Conservation (phyloP, 2,888 invertebrate species). For the Lingula anatina region DNA sequence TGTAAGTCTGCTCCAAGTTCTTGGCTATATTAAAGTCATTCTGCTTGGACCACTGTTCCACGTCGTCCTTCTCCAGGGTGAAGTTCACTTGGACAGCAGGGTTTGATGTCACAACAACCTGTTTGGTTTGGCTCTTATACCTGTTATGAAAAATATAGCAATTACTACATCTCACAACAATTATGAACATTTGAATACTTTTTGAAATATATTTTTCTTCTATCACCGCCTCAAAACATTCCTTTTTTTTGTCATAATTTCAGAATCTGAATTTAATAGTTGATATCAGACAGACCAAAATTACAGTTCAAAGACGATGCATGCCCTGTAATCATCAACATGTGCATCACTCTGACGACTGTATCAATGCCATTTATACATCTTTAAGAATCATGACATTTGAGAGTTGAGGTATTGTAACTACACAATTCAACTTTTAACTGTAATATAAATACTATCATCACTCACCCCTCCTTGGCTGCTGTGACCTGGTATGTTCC, state of each 20-base stretch:
- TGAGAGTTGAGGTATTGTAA: no score
- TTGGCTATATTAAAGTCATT: slow-evolving; percentile 51
- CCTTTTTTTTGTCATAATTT: no score
- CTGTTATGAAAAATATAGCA: slow-evolving; percentile 20
- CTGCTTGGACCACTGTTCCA: slow-evolving; percentile 68
- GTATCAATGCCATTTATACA: no score
- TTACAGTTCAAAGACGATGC: no score
- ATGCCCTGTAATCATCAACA: no score
- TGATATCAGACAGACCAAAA: no score
- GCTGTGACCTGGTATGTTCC: slow-evolving; percentile 76
- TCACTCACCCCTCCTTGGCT: slow-evolving; percentile 29
- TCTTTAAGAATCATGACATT: no score
- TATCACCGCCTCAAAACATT: no score
- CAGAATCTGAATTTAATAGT: no score
- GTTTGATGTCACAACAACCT: slow-evolving; percentile 60
- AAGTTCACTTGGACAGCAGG: slow-evolving; percentile 68
- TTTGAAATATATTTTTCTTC: no score
- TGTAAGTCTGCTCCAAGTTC: slow-evolving; percentile 43
- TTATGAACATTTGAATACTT: no score
- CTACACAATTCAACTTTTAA: slow-evolving; percentile 68
- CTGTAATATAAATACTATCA: not conserved
- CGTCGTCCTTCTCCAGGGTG: slow-evolving; percentile 61
- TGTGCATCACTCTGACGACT: no score
- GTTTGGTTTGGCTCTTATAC: slow-evolving; percentile 57
- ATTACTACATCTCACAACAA: slow-evolving; percentile 1